A percentile compares a stretch with the other conserved stretches of the same genome.
phyloP scores from a whole-genome alignment of 2,113 vertebrate genomes.

The Nesoenas mayeri region DNA sequence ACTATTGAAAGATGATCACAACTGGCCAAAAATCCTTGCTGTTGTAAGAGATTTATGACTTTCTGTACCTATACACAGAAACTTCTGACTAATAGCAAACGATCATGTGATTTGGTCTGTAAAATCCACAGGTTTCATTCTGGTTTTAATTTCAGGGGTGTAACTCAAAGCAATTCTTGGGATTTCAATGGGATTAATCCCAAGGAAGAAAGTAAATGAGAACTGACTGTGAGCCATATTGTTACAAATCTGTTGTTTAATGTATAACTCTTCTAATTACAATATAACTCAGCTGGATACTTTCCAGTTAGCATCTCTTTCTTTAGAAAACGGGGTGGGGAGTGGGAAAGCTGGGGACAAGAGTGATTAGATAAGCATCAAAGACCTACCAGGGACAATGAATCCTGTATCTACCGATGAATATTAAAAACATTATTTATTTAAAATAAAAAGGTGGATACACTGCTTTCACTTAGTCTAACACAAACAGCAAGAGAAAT shows the following conservation, averaged over 20 bases:
- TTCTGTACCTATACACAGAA: neutral
- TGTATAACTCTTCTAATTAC: neutral
- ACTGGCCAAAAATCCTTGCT: neutral
- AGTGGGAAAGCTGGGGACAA: neutral
- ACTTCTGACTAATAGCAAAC: neutral
- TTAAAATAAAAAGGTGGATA: neutral
- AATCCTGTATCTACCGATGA: neutral
- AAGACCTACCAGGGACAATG: neutral
- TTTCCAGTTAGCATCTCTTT: neutral
- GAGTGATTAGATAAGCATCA: neutral
- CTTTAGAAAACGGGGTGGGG: neutral
- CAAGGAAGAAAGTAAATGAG: neutral
- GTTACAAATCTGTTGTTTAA: constrained; percentile 4
- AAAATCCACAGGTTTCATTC: neutral
- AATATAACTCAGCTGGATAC: neutral
- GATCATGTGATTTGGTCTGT: neutral
- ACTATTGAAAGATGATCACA: neutral
- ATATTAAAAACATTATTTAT: neutral
- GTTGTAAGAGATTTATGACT: neutral
- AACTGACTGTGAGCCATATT: neutral
- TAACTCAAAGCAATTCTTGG: neutral
- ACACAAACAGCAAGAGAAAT: neutral
- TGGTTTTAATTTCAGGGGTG: constrained; percentile 21
- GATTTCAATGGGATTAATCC: neutral
- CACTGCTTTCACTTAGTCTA: neutral